Percentiles rank a stretch among this genome's conserved stretches.
Evolutionary conservation across 2,888 invertebrate genomes (phyloP).

Genomic region (Charanyca ferruginea): DNA sequence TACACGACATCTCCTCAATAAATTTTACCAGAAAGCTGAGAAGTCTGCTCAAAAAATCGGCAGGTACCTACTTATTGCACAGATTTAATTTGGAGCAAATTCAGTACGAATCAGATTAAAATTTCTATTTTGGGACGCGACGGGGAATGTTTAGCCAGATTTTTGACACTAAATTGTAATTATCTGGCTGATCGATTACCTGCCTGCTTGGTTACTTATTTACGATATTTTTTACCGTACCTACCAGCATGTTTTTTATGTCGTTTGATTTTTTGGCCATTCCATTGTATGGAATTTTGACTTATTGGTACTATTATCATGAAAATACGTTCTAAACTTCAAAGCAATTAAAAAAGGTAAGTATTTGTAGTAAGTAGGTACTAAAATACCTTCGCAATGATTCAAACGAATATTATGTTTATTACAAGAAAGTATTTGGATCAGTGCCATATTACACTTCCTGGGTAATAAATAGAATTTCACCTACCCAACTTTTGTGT

Average conservation of each 20-base stretch:
- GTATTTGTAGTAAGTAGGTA: too few species aligned
- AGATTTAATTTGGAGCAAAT: background rate
- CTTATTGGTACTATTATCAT: too few species aligned
- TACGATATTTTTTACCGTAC: background rate
- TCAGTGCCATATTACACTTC: slow-evolving; percentile 21
- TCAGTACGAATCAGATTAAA: slow-evolving; percentile 12
- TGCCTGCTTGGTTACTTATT: background rate
- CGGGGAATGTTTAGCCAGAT: background rate
- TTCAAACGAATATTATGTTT: slow-evolving; percentile 17
- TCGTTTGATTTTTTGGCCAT: too few species aligned
- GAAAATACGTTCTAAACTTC: too few species aligned
- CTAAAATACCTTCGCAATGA: too few species aligned
- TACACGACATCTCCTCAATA: background rate
- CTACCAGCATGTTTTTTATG: background rate
- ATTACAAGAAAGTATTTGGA: slow-evolving; percentile 18
- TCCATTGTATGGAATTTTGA: too few species aligned
- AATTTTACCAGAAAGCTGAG: background rate
- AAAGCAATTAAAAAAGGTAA: too few species aligned
- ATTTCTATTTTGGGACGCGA: slow-evolving; percentile 27
- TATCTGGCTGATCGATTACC: background rate
- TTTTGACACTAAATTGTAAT: background rate
- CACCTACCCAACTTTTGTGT: background rate
- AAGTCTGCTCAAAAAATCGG: background rate
- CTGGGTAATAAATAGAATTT: background rate
- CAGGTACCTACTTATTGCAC: background rate